A percentile compares a stretch with the other conserved stretches of the same genome.
Evolutionary conservation across 2,888 invertebrate species (phyloP).

Genomic region (Andrena flavipes): DNA sequence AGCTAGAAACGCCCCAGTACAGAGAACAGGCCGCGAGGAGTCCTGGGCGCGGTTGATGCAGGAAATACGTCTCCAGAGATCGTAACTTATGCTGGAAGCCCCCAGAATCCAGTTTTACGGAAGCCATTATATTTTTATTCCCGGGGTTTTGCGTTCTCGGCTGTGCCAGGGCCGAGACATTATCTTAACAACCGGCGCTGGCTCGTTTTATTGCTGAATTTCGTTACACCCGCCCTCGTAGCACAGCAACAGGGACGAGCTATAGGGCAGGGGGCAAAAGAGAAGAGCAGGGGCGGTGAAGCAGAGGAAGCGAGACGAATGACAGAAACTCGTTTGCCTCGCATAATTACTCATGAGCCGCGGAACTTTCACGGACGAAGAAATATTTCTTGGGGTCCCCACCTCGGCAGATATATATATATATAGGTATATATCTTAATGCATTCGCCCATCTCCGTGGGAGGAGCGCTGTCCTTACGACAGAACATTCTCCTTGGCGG

Average conservation of each 20-base stretch:
- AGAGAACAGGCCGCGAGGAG: constrained; percentile 8
- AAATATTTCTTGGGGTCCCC: constrained; percentile 36
- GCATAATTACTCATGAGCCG: constrained; percentile 62
- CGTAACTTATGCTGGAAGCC: constrained; percentile 47
- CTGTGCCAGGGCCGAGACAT: constrained; percentile 29
- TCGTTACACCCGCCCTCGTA: constrained; percentile 35
- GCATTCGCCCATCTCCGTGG: constrained; percentile 28
- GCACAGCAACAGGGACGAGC: not conserved
- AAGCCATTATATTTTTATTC: constrained; percentile 66
- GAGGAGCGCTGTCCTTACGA: not conserved
- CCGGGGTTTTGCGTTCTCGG: constrained; percentile 23
- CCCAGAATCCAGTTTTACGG: constrained; percentile 49
- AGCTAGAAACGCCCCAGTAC: not conserved
- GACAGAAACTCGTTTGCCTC: constrained; percentile 45
- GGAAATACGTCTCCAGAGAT: constrained; percentile 31
- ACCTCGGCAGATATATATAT: no score
- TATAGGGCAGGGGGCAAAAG: not conserved
- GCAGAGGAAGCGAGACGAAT: constrained; percentile 14
- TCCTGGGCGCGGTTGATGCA: constrained; percentile 26
- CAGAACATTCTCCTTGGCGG: constrained; percentile 9
- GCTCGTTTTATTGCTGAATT: constrained; percentile 59
- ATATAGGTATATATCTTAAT: constrained; percentile 46
- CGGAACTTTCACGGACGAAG: constrained; percentile 46
- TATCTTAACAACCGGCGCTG: constrained; percentile 61
- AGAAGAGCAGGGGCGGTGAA: not conserved